These are phyloP conservation scores for Phengaris alcon DNA, from an alignment of 2,888 invertebrate species.

Conservation along the genomic window DNA sequence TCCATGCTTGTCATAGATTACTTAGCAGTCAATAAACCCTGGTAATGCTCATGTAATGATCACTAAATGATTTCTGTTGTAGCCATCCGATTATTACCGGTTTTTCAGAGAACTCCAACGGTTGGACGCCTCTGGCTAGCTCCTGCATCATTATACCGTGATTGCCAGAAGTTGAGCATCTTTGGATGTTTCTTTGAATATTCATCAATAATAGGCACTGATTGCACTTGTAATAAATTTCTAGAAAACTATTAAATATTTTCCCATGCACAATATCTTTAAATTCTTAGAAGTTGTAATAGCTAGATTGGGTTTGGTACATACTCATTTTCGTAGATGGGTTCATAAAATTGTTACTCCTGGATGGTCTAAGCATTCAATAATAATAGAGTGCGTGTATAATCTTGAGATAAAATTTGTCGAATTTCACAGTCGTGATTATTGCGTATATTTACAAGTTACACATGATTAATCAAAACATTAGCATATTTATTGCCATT, in stretches of 20 bases:
- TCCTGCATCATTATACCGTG: slow-evolving; percentile 34
- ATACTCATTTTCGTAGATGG: background rate
- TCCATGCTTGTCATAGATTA: slow-evolving; percentile 3
- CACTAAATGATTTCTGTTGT: slow-evolving; percentile 26
- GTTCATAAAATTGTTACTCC: background rate
- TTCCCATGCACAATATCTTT: background rate
- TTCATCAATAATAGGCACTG: slow-evolving; percentile 16
- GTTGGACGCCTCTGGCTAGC: slow-evolving; percentile 35
- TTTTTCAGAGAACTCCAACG: slow-evolving; percentile 42
- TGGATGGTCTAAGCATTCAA: background rate
- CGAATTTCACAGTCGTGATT: background rate
- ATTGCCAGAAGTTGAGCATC: slow-evolving; percentile 33
- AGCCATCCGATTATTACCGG: slow-evolving; percentile 37
- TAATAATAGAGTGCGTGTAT: background rate
- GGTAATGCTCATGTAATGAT: slow-evolving; percentile 36
- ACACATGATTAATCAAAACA: background rate
- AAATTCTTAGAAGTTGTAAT: background rate
- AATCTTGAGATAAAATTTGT: background rate
- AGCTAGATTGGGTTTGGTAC: background rate
- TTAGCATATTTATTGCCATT: slow-evolving; percentile 2
- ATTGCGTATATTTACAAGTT: background rate
- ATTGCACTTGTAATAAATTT: slow-evolving; percentile 48
- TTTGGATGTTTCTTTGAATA: slow-evolving; percentile 22
- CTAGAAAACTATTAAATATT: slow-evolving; percentile 17
- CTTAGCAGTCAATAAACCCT: slow-evolving; percentile 5